These are phyloP conservation scores for Hypena proboscidalis DNA, from an alignment of 2,888 invertebrate species.

Conservation along the genomic window DNA sequence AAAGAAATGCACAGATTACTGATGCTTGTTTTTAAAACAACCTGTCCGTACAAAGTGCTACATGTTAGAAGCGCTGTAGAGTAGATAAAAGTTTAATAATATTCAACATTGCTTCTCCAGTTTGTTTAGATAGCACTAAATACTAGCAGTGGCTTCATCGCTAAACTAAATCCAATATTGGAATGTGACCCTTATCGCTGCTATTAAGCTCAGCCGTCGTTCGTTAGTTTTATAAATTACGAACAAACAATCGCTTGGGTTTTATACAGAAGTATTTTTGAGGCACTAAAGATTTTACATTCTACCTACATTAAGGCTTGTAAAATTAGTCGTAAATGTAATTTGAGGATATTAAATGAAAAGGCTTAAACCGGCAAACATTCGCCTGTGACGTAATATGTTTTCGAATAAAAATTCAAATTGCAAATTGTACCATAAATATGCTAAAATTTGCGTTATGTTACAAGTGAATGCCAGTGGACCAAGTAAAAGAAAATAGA, in stretches of 20 bases:
- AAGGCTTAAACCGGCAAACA: too few relatives aligned
- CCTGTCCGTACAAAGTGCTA: constrained; percentile 35
- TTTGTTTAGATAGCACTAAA: constrained; percentile 49
- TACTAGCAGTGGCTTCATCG: constrained; percentile 56
- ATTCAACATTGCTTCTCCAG: constrained; percentile 43
- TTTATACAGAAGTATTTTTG: constrained; percentile 33
- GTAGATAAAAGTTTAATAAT: constrained; percentile 51
- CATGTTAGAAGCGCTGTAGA: constrained; percentile 27
- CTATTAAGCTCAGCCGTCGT: constrained; percentile 48
- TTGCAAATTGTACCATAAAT: too few relatives aligned
- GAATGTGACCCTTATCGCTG: constrained; percentile 52
- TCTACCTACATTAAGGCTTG: background rate
- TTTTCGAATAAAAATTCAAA: too few relatives aligned
- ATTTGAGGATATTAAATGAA: too few relatives aligned
- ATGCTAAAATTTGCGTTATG: too few relatives aligned
- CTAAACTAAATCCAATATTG: constrained; percentile 64
- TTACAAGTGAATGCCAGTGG: too few relatives aligned
- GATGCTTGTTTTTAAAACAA: constrained; percentile 45
- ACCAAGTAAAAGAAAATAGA: too few relatives aligned
- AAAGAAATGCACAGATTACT: constrained; percentile 46
- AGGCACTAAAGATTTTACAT: background rate
- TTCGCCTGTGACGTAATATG: too few relatives aligned
- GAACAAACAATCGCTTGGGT: constrained; percentile 39
- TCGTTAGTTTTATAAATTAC: constrained; percentile 48
- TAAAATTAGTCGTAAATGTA: background rate